Evolutionary conservation across 2,888 invertebrate species (phyloP), one percentile per base, ranked within the genome.

Genomic region (Nasonia oneida): DNA sequence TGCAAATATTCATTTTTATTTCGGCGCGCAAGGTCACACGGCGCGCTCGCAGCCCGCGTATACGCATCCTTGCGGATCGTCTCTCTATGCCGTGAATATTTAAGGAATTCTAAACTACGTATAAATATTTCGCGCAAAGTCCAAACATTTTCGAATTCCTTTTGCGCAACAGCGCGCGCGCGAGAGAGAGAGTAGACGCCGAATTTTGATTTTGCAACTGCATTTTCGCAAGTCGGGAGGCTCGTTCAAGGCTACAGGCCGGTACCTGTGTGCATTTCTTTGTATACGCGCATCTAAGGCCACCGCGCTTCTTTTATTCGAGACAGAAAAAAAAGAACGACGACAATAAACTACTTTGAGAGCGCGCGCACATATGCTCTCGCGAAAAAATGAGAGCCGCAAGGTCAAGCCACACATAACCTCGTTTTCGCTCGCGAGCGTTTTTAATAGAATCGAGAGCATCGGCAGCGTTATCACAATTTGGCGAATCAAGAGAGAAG

Each of bases 121-220:
- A 47, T 47, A 47, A 2, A 12, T 47, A 47, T 61, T 8, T 61
- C 57, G 23, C n/a, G 23, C 57, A 61, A 61, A 61, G 57, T 61
- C 57, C 23, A 61, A 61, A 61, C 57, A 61, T 61, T 23, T n/a
- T n/a, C 18, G n/a, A 18, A 61, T 61, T 61, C 57, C 57, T 53
- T 18, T 61, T 61, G 57, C 57, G 23, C 57, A 61, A 61, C 57
- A 6, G 0, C 18, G 53, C 53, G 2, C 4, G n/a, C 1, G 47
- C 2, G 10, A 0, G 10, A 29, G 29, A 29, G 29, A 29, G 29
- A 29, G 6, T 6, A 61, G 57, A 61, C n/a, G n/a, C 8, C 57
- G 57, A 61, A 61, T 61, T 61, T 61, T 61, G n/a, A 61, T 61
- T 61, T 61, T n/a, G 57, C 57, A 61, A 61, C 57, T 61, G 57